phyloP scores from a whole-genome alignment of 30 jellyfish, hydroid and myxozoan species.

The Turritopsis dohrnii region DNA sequence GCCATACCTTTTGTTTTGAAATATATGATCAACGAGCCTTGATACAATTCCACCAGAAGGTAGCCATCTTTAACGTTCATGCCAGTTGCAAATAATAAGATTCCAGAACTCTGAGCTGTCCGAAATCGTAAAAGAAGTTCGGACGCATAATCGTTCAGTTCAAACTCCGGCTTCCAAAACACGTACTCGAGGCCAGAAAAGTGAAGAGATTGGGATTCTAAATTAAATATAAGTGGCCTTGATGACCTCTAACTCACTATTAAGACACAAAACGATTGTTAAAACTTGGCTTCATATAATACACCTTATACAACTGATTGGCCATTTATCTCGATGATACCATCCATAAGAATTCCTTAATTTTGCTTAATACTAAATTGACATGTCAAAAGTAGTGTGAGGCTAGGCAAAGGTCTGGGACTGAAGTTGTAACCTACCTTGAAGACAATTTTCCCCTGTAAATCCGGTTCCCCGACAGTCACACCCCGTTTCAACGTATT shows the following conservation, averaged over 20 bases:
- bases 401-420: too few species aligned
- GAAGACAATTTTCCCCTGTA: background rate
- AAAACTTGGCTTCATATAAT: too few species aligned
- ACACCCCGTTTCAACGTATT: slow-evolving; percentile 23
- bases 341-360: too few species aligned
- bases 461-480: slow-evolving; percentile 25
- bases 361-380: too few species aligned
- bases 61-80: slow-evolving; percentile 4
- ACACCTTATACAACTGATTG: too few species aligned
- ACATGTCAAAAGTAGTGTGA: too few species aligned
- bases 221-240: background rate
- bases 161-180: slow-evolving; percentile 8
- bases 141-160: background rate
- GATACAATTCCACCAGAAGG: slow-evolving; percentile 12
- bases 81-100: background rate
- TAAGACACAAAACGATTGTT: background rate
- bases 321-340: too few species aligned
- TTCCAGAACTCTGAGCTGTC: slow-evolving; percentile 20
- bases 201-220: slow-evolving; percentile 20
- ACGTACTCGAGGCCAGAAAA: slow-evolving; percentile 4
- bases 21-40: background rate
- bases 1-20: slow-evolving; percentile 15
- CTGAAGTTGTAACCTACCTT: slow-evolving; percentile 17
- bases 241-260: background rate
- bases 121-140: slow-evolving; percentile 23